These are phyloP conservation scores for Nephrotoma flavescens DNA, from an alignment of 2,888 invertebrate genomes.

Conservation along the genomic window DNA sequence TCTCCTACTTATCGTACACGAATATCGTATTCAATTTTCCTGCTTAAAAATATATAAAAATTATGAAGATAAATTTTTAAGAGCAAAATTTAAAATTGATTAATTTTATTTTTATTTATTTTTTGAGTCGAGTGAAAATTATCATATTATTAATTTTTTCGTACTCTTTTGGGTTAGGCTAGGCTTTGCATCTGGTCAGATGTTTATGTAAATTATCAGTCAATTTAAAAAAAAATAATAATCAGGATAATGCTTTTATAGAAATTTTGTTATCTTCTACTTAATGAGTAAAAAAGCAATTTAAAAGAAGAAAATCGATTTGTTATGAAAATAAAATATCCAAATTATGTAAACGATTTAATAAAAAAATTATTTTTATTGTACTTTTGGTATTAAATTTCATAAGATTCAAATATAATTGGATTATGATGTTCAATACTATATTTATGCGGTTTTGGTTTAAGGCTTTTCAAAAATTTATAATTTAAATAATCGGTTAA, in stretches of 20 bases:
- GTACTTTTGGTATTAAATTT: neutral
- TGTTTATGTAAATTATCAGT: neutral
- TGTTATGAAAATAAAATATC: neutral
- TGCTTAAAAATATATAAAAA: neutral
- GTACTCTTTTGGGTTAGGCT: neutral
- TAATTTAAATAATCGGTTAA: too few relatives aligned
- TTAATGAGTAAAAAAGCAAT: neutral
- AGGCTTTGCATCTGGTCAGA: neutral
- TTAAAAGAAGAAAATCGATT: neutral
- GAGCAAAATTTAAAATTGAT: neutral
- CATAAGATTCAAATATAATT: neutral
- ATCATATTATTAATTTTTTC: neutral
- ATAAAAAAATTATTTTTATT: neutral
- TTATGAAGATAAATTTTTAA: neutral
- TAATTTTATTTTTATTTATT: neutral
- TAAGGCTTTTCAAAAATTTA: neutral
- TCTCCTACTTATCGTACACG: neutral
- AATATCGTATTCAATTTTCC: neutral
- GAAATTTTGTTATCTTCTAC: neutral
- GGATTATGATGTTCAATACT: neutral
- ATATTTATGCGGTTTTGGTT: neutral
- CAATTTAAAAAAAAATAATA: neutral
- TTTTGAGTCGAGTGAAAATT: neutral
- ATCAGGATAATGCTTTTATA: neutral
- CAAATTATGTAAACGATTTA: neutral